These are phyloP conservation scores for Myotis brandtii DNA, from an alignment of 2,113 vertebrate species.

Conservation along the genomic window DNA sequence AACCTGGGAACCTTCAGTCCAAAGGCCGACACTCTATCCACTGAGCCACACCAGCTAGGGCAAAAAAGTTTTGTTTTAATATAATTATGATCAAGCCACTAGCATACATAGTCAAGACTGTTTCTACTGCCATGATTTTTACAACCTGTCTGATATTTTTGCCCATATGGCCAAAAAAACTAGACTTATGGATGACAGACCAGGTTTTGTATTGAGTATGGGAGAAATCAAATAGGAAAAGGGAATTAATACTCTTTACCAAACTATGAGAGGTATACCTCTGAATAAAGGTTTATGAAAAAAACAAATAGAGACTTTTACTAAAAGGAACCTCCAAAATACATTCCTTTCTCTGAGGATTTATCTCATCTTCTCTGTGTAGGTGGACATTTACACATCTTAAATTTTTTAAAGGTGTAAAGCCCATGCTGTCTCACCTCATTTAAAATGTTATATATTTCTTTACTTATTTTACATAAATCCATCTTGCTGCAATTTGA, in stretches of 20 bases:
- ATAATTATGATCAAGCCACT: neutral
- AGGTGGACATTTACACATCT: constrained; percentile 14
- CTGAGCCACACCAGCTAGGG: no score
- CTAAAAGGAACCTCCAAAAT: constrained; percentile 41
- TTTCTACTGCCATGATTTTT: neutral
- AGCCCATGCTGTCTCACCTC: neutral
- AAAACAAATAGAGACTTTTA: constrained; percentile 30
- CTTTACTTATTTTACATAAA: constrained; percentile 38
- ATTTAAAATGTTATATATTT: constrained; percentile 40
- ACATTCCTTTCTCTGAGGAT: constrained; percentile 33
- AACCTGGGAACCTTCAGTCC: no score
- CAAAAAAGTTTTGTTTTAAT: constrained; percentile 5
- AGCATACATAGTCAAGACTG: neutral
- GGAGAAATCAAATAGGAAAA: constrained; percentile 2
- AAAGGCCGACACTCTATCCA: no score
- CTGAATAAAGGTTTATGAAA: neutral
- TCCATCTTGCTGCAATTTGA: neutral
- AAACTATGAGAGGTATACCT: neutral
- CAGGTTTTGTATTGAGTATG: neutral
- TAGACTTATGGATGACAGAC: neutral
- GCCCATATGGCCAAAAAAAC: neutral
- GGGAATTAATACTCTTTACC: neutral
- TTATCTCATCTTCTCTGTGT: neutral
- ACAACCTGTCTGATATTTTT: constrained; percentile 42
- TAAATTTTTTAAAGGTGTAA: constrained; percentile 23